Percentiles rank a stretch among this genome's conserved stretches.
Evolutionary conservation across 1,140 invertebrate genomes (phyloP).

Genomic region (Macrocentrus cingulum): DNA sequence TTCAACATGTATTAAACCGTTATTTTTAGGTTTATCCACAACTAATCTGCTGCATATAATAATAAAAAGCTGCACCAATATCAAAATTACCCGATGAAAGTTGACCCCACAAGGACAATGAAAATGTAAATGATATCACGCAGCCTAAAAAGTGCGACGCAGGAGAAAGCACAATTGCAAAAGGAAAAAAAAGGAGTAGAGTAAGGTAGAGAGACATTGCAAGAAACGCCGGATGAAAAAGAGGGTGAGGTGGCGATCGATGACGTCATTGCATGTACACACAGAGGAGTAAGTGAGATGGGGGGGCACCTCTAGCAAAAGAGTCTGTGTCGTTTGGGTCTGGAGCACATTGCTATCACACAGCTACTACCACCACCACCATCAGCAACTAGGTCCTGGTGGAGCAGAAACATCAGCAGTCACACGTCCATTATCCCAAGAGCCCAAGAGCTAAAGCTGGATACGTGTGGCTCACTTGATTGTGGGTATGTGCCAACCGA

Average conservation of each 20-base stretch:
- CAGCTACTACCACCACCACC: background rate
- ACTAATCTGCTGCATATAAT: too few relatives aligned
- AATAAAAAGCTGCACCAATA: too few relatives aligned
- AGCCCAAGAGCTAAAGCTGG: too few relatives aligned
- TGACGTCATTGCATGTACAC: conserved; percentile 32
- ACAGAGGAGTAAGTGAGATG: conserved; percentile 36
- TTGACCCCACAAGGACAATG: too few relatives aligned
- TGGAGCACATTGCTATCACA: background rate
- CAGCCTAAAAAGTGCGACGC: background rate
- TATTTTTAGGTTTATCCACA: too few relatives aligned
- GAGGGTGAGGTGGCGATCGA: conserved; percentile 38
- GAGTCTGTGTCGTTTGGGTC: background rate
- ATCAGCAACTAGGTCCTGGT: background rate
- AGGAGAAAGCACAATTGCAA: background rate
- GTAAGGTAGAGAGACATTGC: background rate
- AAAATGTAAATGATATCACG: too few relatives aligned
- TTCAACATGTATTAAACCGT: too few relatives aligned
- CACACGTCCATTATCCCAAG: too few relatives aligned
- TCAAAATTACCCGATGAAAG: too few relatives aligned
- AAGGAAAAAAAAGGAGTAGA: background rate
- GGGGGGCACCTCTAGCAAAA: conserved; percentile 20
- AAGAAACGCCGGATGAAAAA: conserved; percentile 16
- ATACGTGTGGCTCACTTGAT: too few relatives aligned
- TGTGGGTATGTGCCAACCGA: too few relatives aligned
- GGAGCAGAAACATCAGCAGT: too few relatives aligned